These are phyloP conservation scores for Dromococcyx pavoninus DNA, from an alignment of 2,797 vertebrate species.

Conservation along the genomic window DNA sequence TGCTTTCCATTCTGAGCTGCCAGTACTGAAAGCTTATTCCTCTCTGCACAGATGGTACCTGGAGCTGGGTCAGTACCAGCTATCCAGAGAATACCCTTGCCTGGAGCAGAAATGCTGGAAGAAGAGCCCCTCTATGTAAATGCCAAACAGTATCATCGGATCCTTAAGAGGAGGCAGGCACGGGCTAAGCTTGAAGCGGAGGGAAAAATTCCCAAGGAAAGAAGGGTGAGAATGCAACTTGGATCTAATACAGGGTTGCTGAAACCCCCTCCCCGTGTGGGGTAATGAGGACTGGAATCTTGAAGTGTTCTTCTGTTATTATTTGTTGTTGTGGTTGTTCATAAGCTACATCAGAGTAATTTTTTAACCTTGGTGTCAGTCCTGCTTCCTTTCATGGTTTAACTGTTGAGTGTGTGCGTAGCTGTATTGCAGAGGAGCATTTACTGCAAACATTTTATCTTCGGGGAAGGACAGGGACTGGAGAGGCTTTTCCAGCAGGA, in stretches of 20 bases:
- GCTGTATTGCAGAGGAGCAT: neutral
- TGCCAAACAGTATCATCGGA: slow-evolving; percentile 87
- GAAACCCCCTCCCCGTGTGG: neutral
- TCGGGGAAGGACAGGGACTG: neutral
- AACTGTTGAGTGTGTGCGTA: neutral
- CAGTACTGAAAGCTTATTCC: neutral
- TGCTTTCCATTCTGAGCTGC: neutral
- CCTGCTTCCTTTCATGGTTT: neutral
- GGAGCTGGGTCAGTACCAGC: slow-evolving; percentile 90
- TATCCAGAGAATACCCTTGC: slow-evolving; percentile 93
- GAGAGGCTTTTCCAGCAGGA: neutral
- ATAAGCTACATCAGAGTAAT: neutral
- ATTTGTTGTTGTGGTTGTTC: neutral
- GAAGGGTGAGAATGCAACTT: slow-evolving; percentile 81
- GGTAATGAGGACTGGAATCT: neutral
- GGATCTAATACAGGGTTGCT: accelerated
- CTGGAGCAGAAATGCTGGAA: slow-evolving; percentile 96
- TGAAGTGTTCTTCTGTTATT: neutral
- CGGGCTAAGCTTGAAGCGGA: slow-evolving; percentile 96
- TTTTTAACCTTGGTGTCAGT: neutral
- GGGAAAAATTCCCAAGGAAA: slow-evolving; percentile 97
- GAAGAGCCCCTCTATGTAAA: slow-evolving; percentile 94
- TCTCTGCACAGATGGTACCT: slow-evolving; percentile 89
- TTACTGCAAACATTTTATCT: neutral
- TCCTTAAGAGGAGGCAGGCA: slow-evolving; percentile 93